These are phyloP conservation scores for Bungarus multicinctus DNA, from an alignment of 2,113 vertebrate genomes.

Conservation along the genomic window DNA sequence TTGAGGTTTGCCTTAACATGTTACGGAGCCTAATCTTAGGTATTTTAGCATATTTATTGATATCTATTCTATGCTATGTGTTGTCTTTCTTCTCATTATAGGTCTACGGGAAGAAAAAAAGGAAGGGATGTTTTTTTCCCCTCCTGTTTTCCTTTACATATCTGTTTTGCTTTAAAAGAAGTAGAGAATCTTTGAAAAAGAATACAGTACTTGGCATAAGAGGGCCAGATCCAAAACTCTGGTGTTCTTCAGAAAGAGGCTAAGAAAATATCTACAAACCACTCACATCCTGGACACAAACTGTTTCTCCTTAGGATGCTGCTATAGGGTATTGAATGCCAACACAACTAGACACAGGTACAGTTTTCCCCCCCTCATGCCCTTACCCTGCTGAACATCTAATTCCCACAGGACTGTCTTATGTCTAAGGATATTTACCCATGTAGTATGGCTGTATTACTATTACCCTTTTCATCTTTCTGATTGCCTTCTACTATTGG, in stretches of 20 bases:
- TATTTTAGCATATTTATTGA: background rate
- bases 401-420: background rate
- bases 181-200: background rate
- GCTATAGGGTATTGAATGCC: background rate
- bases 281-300: background rate
- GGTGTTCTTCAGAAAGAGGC: background rate
- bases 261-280: background rate
- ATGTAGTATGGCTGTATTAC: background rate
- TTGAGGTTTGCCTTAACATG: background rate
- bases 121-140: background rate
- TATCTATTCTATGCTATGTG: background rate
- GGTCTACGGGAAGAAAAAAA: background rate
- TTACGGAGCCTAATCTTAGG: background rate
- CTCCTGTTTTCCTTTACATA: fast-evolving
- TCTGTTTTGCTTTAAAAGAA: fast-evolving
- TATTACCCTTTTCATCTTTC: background rate
- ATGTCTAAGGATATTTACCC: no score
- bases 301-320: background rate
- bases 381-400: background rate
- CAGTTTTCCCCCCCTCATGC: background rate
- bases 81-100: fast-evolving
- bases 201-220: background rate
- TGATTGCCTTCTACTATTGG: background rate
- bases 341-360: background rate
- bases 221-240: fast-evolving